These are phyloP conservation scores for Zosterops hypoxanthus DNA, from an alignment of 2,113 vertebrate genomes.

Conservation along the genomic window DNA sequence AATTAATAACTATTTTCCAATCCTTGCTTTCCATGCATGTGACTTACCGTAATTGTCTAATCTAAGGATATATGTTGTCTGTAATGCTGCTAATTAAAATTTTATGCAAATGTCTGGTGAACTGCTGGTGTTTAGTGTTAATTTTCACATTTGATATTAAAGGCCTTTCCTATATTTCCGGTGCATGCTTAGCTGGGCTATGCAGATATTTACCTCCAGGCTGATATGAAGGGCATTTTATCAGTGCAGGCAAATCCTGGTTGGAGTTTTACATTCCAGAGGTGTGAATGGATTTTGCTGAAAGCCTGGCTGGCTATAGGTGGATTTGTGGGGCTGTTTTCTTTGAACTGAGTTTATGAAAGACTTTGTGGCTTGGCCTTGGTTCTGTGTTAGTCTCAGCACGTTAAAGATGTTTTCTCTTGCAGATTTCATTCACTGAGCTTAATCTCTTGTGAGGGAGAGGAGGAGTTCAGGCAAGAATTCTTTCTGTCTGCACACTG, in stretches of 20 bases:
- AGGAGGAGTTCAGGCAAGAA: background rate
- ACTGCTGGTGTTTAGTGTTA: background rate
- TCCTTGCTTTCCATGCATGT: background rate
- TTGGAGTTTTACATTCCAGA: conserved; percentile 1
- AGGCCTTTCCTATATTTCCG: background rate
- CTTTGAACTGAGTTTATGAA: background rate
- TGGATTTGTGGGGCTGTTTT: background rate
- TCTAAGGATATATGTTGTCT: background rate
- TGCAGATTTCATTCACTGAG: background rate
- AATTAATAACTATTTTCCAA: background rate
- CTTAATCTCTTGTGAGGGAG: background rate
- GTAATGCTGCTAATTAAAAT: background rate
- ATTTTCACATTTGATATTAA: background rate
- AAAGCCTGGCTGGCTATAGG: background rate
- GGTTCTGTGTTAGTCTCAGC: conserved; percentile 1
- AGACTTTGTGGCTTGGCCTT: conserved; percentile 36
- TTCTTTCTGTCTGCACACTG: background rate
- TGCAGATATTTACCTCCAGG: background rate
- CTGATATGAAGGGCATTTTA: background rate
- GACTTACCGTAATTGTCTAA: background rate
- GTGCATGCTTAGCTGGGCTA: background rate
- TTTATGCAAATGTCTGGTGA: background rate
- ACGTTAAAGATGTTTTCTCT: conserved; percentile 2
- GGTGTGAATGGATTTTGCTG: conserved; percentile 13
- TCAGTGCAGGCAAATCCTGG: background rate